Evolutionary conservation across 2,888 invertebrate genomes (phyloP).

Genomic region (Caenorhabditis sp.): DNA sequence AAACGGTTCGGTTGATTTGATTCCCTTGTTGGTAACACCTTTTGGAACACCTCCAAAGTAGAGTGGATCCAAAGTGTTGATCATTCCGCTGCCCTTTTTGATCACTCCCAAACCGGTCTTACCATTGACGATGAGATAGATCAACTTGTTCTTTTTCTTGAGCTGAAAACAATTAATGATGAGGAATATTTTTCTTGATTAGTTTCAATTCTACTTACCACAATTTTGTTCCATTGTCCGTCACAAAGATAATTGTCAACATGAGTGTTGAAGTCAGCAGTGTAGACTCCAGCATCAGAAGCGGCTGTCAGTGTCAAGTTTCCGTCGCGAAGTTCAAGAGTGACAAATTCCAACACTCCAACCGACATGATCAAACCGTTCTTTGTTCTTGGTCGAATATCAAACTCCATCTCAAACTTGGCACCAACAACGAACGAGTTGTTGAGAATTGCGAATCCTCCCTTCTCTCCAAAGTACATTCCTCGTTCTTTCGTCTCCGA

Average conservation of each 20-base stretch:
- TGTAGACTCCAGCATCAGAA: constrained; percentile 79
- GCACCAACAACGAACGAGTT: constrained; percentile 52
- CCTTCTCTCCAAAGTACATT: constrained; percentile 72
- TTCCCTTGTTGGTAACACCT: constrained; percentile 56
- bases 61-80: constrained; percentile 83
- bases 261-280: constrained; percentile 64
- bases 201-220: constrained; percentile 43
- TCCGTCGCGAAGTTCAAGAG: constrained; percentile 81
- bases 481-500: constrained; percentile 71
- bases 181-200: neutral
- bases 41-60: constrained; percentile 79
- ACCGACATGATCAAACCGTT: constrained; percentile 67
- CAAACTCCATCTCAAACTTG: constrained; percentile 64
- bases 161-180: constrained; percentile 73
- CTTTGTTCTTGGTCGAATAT: constrained; percentile 64
- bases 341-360: constrained; percentile 78
- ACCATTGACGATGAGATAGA: constrained; percentile 86
- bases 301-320: constrained; percentile 58
- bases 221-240: constrained; percentile 90
- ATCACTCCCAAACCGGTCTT: constrained; percentile 80
- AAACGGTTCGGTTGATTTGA: constrained; percentile 52
- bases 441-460: constrained; percentile 71
- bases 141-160: constrained; percentile 87
- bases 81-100: constrained; percentile 77
- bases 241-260: constrained; percentile 80